phyloP scores from a whole-genome alignment of 2,113 vertebrate species.

The Megaleporinus macrocephalus region DNA sequence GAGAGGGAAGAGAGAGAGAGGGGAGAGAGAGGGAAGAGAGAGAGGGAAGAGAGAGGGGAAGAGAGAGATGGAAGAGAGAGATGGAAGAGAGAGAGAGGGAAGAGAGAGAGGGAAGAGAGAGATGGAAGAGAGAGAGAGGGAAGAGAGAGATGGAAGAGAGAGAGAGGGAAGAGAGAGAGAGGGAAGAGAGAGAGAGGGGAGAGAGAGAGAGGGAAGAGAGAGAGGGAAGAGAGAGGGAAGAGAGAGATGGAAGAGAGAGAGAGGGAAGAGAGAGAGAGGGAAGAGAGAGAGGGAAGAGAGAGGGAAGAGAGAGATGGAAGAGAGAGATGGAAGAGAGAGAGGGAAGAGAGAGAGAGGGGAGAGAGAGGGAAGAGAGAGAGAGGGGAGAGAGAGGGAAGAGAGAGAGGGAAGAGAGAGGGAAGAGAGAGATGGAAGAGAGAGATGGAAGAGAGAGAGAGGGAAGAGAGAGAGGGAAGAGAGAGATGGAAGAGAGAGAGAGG shows the following conservation, averaged over 20 bases:
- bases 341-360: conserved; percentile 15
- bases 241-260: too few species aligned
- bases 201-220: conserved; percentile 10
- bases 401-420: conserved; percentile 5
- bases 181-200: conserved; percentile 5
- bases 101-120: too few species aligned
- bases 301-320: too few species aligned
- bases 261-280: conserved; percentile 19
- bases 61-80: conserved; percentile 11
- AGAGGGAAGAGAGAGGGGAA: too few species aligned
- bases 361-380: conserved; percentile 20
- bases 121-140: neutral
- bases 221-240: conserved; percentile 12
- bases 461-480: too few species aligned
- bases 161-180: conserved; percentile 6
- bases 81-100: neutral
- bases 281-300: conserved; percentile 9
- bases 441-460: neutral
- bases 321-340: conserved; percentile 8
- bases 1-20: conserved; percentile 17
- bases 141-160: too few species aligned
- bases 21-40: conserved; percentile 12
- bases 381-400: conserved; percentile 11
- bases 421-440: too few species aligned
- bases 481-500: neutral